These are phyloP conservation scores for Suricata suricatta DNA, from an alignment of 2,113 vertebrate genomes.

Conservation along the genomic window DNA sequence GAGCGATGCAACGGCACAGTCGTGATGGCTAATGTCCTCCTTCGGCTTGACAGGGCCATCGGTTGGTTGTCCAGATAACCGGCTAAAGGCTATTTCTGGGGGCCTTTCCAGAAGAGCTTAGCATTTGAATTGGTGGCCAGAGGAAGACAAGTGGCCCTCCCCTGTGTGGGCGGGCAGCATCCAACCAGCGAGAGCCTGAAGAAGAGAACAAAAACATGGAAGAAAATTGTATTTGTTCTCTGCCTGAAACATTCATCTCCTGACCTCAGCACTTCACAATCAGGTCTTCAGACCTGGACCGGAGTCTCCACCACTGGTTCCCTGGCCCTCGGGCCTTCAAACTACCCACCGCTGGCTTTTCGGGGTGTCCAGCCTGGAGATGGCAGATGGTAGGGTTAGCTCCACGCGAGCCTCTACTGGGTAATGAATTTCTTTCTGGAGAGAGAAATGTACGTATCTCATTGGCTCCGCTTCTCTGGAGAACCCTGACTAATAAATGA, in stretches of 20 bases:
- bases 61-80: neutral
- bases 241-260: neutral
- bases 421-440: neutral
- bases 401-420: neutral
- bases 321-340: neutral
- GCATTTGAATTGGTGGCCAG: rapidly evolving
- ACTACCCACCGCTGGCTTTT: neutral
- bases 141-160: rapidly evolving
- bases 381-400: neutral
- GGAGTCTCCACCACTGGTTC: rapidly evolving
- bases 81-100: neutral
- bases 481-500: neutral
- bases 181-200: neutral
- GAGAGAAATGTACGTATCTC: neutral
- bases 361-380: neutral
- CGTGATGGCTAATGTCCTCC: neutral
- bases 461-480: neutral
- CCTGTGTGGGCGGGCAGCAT: rapidly evolving
- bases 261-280: rapidly evolving
- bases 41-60: neutral
- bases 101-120: neutral
- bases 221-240: neutral
- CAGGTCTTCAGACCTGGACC: rapidly evolving
- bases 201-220: neutral
- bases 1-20: rapidly evolving